Evolutionary conservation across 2,888 invertebrate species (phyloP), one percentile per base, ranked within the genome.

Genomic region (Lasiommata megera): DNA sequence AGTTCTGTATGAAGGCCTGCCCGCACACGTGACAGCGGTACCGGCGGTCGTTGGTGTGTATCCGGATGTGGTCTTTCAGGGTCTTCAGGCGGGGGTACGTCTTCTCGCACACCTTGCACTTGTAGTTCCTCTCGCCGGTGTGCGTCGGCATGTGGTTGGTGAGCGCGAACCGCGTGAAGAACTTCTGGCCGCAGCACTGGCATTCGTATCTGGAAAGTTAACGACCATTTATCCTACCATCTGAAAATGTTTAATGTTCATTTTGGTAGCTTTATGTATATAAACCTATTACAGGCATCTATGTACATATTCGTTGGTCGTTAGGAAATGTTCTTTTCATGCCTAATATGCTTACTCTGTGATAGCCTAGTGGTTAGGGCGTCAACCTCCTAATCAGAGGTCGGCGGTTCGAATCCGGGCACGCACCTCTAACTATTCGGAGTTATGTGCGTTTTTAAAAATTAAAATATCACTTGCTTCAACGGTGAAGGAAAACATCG

Each of bases 101-200:
- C 60, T 90, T 90, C 58, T 88, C 88, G 59, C 89, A 89, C 1
- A 73, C 70, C 34, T 85, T 85, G 47, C 89, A 89, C 54, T 86
- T 87, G 65, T 80, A 88, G 68, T 88, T 88, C 1, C 88, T 58
- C 53, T 89, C 89, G 0, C 84, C 80, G 0, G 89, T 89, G 70
- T 90, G 89, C 0, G 82, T 84, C 0, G 89, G 89, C 85, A 88
- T 84, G 71, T 90, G 89, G 52, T 88, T 88, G 68, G 79, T 86
- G 0, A 90, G 69, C 0, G 88, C 84, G 73, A 87, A 88, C 0
- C 85, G 77, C 0, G 89, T 88, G 75, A 89, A 88, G 72, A 89
- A 89, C 60, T 84, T 86, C 54, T 88, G 88, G 0, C 88, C 85
- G 64, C 89, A 89, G 14, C 79, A 82, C 44, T 86, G 83, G 40